Conservation (phyloP, 1,140 invertebrate species). For the Tyrophagus putrescentiae region DNA sequence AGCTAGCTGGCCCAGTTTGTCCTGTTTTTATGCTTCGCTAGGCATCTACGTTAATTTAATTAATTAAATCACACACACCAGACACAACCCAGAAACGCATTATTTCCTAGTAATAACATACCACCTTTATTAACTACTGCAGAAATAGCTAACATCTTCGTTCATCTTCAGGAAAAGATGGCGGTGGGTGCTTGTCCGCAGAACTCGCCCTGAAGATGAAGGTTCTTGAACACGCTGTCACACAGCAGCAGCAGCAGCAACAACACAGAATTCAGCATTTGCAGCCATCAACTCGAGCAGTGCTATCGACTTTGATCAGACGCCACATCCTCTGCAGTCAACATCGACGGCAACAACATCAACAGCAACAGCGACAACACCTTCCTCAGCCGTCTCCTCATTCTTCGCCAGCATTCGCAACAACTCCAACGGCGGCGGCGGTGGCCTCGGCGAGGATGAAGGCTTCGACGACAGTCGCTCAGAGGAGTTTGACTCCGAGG, state of each 20-base stretch:
- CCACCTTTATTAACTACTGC: neutral
- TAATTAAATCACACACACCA: conserved; percentile 5
- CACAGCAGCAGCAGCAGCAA: conserved; percentile 23
- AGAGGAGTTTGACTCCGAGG: conserved; percentile 33
- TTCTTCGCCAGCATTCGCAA: neutral
- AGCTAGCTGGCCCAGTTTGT: neutral
- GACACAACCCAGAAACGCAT: neutral
- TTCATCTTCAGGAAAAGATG: conserved; percentile 20
- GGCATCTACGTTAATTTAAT: conserved; percentile 4
- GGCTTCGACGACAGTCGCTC: conserved; percentile 33
- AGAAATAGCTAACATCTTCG: conserved; percentile 19
- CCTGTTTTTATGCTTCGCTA: conserved; percentile 4
- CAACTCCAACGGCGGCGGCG: conserved; percentile 17
- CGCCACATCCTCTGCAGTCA: conserved; percentile 15
- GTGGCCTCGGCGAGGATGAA: conserved; percentile 26
- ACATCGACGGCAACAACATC: conserved; percentile 27
- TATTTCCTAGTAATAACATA: conserved; percentile 5
- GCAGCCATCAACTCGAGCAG: neutral
- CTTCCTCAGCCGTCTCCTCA: conserved; percentile 25
- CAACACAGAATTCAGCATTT: conserved; percentile 40
- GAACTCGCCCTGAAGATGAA: conserved; percentile 30
- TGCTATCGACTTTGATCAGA: neutral
- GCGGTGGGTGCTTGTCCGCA: conserved; percentile 25
- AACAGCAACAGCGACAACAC: neutral
- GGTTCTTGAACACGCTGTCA: neutral